These are phyloP conservation scores for Burhinus oedicnemus DNA, from an alignment of 2,113 vertebrate species.

Conservation along the genomic window DNA sequence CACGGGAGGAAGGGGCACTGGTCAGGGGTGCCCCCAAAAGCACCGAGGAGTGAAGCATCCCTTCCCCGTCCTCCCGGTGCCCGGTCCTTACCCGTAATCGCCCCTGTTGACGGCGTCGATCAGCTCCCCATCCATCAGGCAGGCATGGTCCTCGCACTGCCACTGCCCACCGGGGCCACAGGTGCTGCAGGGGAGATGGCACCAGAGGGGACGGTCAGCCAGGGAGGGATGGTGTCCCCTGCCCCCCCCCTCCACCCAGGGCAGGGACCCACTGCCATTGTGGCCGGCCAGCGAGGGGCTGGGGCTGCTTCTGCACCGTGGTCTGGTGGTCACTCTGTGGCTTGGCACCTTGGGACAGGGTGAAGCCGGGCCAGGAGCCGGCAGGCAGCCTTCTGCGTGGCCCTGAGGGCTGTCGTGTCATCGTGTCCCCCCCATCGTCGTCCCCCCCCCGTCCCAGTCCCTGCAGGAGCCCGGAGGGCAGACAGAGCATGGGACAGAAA, in stretches of 20 bases:
- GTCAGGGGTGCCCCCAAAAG: background rate
- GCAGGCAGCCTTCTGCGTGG: background rate
- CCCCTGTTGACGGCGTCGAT: constrained; percentile 87
- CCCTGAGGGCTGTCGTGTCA: background rate
- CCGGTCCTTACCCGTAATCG: constrained; percentile 81
- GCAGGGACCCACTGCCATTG: rapidly evolving
- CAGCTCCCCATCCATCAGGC: constrained; percentile 86
- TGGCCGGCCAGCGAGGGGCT: rapidly evolving
- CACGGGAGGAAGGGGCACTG: rapidly evolving
- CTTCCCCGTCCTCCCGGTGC: rapidly evolving
- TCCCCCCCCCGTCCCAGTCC: rapidly evolving
- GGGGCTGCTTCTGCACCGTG: rapidly evolving
- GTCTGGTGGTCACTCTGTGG: rapidly evolving
- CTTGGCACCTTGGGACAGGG: rapidly evolving
- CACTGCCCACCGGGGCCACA: constrained; percentile 82
- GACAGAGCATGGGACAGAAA: background rate
- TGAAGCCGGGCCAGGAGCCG: background rate
- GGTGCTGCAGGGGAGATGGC: constrained; percentile 77
- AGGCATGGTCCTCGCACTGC: constrained; percentile 89
- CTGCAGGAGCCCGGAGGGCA: background rate
- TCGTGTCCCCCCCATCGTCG: too few relatives aligned
- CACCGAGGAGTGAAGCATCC: rapidly evolving
- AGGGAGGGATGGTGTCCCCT: background rate
- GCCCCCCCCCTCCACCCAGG: too few relatives aligned
- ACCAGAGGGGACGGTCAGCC: background rate